phyloP scores from a whole-genome alignment of 1,140 invertebrate species.

The Calosoma granatense region DNA sequence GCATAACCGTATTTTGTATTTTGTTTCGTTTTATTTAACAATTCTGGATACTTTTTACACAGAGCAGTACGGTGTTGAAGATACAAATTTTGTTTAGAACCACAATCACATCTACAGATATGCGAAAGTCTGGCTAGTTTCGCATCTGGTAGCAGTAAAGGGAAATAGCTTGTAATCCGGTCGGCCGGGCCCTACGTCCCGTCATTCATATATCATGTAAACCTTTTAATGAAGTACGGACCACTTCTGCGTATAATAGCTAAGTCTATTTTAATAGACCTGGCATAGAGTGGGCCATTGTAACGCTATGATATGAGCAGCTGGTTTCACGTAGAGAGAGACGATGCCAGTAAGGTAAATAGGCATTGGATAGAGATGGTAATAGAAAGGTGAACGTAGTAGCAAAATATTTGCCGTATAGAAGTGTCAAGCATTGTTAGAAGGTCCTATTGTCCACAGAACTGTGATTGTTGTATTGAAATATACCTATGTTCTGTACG shows the following conservation, averaged over 20 bases:
- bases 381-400: constrained; percentile 18
- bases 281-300: constrained; percentile 24
- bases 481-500: not conserved
- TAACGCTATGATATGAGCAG: constrained; percentile 25
- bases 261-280: constrained; percentile 28
- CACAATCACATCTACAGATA: no score
- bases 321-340: constrained; percentile 16
- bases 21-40: no score
- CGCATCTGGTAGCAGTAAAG: not conserved
- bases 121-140: no score
- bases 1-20: no score
- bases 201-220: constrained; percentile 25
- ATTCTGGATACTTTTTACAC: no score
- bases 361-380: constrained; percentile 13
- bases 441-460: constrained; percentile 21
- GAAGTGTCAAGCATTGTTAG: constrained; percentile 33
- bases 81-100: no score
- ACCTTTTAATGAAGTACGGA: constrained; percentile 29
- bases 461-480: constrained; percentile 5
- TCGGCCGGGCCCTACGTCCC: constrained; percentile 22
- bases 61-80: no score
- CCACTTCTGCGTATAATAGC: constrained; percentile 27
- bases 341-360: constrained; percentile 9
- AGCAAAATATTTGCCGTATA: constrained; percentile 33
- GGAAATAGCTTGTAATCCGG: no score